These are phyloP conservation scores for Desmodus rotundus DNA, from an alignment of 2,113 vertebrate species.

Conservation along the genomic window DNA sequence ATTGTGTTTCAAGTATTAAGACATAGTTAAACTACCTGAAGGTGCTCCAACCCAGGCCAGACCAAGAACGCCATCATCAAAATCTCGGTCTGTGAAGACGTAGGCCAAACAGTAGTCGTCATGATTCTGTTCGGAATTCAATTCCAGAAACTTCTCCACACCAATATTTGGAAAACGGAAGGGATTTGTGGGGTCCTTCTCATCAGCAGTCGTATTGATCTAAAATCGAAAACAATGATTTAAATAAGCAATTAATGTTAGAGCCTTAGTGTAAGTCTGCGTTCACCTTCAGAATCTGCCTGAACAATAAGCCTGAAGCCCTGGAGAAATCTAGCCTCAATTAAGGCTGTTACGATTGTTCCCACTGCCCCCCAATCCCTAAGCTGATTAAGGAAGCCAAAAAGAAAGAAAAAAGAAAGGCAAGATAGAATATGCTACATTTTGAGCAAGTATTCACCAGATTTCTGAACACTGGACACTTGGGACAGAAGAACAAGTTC, in stretches of 20 bases:
- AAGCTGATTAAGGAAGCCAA: neutral
- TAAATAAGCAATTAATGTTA: neutral
- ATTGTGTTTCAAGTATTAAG: conserved; percentile 25
- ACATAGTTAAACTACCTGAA: conserved; percentile 85
- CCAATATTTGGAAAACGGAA: conserved; percentile 98
- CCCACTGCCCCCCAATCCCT: neutral
- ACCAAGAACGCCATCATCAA: conserved; percentile 97
- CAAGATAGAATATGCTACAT: neutral
- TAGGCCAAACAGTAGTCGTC: conserved; percentile 99
- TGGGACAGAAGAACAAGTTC: neutral
- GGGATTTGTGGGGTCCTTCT: conserved; percentile 92
- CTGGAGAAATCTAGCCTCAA: neutral
- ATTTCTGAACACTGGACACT: neutral
- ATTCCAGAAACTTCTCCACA: conserved; percentile 97
- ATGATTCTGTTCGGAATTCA: conserved; percentile 98
- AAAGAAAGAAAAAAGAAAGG: neutral
- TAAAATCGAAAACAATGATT: conserved; percentile 75
- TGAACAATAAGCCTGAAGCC: neutral
- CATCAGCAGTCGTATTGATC: conserved; percentile 95
- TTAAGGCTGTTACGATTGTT: neutral
- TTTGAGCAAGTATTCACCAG: conserved; percentile 2
- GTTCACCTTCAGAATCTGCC: neutral
- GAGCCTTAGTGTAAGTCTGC: neutral
- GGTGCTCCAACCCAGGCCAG: conserved; percentile 98
- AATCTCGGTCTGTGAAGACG: conserved; percentile 98